Percentiles rank a stretch among this genome's conserved stretches.
These are phyloP conservation scores for Corythoichthys intestinalis DNA, from an alignment of 2,113 vertebrate genomes.

Conservation along the genomic window DNA sequence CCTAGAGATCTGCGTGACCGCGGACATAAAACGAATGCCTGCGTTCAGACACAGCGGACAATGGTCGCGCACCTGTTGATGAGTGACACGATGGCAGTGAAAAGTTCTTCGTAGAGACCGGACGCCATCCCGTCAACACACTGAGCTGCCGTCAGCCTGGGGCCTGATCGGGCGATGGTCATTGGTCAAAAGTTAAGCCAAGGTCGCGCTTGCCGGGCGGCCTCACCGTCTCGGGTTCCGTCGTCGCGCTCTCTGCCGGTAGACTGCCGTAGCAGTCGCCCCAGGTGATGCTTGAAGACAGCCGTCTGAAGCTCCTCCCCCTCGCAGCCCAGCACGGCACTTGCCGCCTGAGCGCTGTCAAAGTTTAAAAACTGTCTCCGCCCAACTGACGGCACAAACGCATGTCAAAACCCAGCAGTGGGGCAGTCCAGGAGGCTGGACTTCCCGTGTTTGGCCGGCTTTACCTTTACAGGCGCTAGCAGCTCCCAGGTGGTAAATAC, in stretches of 20 bases:
- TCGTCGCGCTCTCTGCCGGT: conserved; percentile 42
- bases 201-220: too few relatives aligned
- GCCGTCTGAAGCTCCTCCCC: conserved; percentile 85
- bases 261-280: conserved; percentile 82
- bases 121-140: conserved; percentile 89
- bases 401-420: too few relatives aligned
- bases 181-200: background rate
- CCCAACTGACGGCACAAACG: conserved; percentile 73
- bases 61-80: conserved; percentile 84
- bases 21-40: background rate
- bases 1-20: conserved; percentile 79
- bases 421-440: background rate
- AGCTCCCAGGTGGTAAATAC: conserved; percentile 87
- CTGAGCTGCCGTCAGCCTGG: conserved; percentile 80
- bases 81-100: conserved; percentile 77
- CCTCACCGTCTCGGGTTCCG: conserved; percentile 23
- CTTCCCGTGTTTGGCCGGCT: background rate
- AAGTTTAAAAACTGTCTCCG: conserved; percentile 91
- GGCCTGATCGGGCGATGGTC: conserved; percentile 64
- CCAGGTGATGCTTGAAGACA: conserved; percentile 94
- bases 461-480: conserved; percentile 91
- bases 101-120: conserved; percentile 92
- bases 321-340: conserved; percentile 83
- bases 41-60: conserved; percentile 70
- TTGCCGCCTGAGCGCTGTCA: conserved; percentile 78